Conservation (phyloP, 2,888 invertebrate genomes). For the Perithous albicinctus region DNA sequence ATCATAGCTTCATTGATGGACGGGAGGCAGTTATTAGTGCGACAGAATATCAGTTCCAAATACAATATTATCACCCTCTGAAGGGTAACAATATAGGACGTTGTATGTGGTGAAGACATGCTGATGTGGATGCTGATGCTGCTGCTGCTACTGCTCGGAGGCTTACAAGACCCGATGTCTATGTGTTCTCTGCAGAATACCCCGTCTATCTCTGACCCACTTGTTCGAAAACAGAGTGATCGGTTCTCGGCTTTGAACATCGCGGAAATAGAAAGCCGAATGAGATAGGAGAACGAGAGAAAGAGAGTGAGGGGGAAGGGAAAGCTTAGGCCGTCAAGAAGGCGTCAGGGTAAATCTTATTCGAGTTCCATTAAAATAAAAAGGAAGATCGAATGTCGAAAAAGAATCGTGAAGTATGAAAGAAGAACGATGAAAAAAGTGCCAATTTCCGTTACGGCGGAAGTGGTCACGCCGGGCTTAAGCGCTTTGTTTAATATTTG, state of each 20-base stretch:
- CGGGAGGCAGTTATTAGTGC: not conserved
- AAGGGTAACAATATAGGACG: not conserved
- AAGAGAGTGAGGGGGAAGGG: constrained; percentile 57
- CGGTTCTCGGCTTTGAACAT: constrained; percentile 26
- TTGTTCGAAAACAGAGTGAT: constrained; percentile 44
- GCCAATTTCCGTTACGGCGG: constrained; percentile 16
- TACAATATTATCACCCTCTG: not conserved
- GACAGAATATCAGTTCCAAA: not conserved
- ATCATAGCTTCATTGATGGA: not conserved
- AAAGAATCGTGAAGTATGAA: not conserved
- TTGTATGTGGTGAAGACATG: not conserved
- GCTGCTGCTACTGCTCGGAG: not conserved
- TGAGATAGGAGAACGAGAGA: constrained; percentile 38
- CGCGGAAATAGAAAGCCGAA: constrained; percentile 57
- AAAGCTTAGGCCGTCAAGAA: constrained; percentile 6
- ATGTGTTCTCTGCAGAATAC: not conserved
- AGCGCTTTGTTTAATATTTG: no score
- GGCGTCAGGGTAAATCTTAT: not conserved
- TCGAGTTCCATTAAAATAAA: constrained; percentile 20
- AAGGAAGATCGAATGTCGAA: constrained; percentile 16
- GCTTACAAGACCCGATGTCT: not conserved
- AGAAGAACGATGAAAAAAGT: constrained; percentile 18
- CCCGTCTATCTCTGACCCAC: constrained; percentile 60
- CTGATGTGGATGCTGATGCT: constrained; percentile 4
- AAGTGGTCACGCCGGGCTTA: no score